Evolutionary conservation across 2,888 invertebrate species (phyloP), one percentile per base, ranked within the genome.

Genomic region (Lasioglossum villosulum): DNA sequence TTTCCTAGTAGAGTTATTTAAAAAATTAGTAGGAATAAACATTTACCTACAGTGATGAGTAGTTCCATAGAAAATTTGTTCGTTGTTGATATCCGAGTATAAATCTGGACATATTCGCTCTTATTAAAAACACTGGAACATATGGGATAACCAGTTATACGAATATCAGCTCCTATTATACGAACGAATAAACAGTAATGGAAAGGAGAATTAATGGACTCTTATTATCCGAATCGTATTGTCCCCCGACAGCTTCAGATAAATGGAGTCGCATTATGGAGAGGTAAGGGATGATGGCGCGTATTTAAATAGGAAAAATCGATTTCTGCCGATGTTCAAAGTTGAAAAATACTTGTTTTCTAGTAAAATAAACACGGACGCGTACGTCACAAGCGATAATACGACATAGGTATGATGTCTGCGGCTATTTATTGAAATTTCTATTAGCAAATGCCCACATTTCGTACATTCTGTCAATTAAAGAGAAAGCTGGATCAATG

Each of bases 171-270:
- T 68, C 23, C 8, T 12, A 68, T 68, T 23, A 68, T 37, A 37
- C 68, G 37, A 37, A 68, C 68, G 68, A 68, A 68, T 68, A 68
- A 68, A 68, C 37, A 23, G 68, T 68, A 68, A 37, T 37, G 68
- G 68, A 68, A 68, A 68, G 68, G 68, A 68, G 34, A 68, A 68
- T 68, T 37, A 37, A 68, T 68, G 37, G 37, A 37, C 68, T 68
- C 68, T 34, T 68, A 68, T 68, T 68, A 68, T 68, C 68, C 68
- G 23, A 68, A 37, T 37, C 34, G 34, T 68, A 34, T 68, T 68
- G 68, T 68, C 68, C 37, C 68, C 68, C 37, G 34, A 37, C 37
- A 34, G 68, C 34, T 68, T 23, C 23, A 23, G 68, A 68, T 68
- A 68, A 68, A 68, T 68, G 68, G 37, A 68, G 68, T 37, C 37